Evolutionary conservation across 2,888 invertebrate genomes (phyloP).

Genomic region (Acanthopleura granulata): DNA sequence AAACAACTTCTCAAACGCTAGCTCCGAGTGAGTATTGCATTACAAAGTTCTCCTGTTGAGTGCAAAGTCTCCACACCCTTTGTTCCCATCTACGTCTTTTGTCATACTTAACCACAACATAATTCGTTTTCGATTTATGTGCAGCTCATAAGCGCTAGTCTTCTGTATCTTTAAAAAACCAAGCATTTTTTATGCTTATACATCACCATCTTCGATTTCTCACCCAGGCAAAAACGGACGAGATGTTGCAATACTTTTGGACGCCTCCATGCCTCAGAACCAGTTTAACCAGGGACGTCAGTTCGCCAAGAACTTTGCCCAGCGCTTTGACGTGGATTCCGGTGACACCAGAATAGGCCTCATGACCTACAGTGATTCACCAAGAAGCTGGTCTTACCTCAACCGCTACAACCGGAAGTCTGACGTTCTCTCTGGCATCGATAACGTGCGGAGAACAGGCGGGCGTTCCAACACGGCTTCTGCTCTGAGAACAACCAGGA

Average conservation of each 20-base stretch:
- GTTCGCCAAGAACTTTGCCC: constrained; percentile 38
- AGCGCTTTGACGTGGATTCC: constrained; percentile 31
- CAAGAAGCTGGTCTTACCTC: constrained; percentile 19
- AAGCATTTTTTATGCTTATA: too few relatives aligned
- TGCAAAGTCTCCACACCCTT: too few relatives aligned
- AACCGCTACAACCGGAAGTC: not conserved
- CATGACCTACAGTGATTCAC: constrained; percentile 3
- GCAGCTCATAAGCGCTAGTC: too few relatives aligned
- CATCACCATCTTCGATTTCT: not conserved
- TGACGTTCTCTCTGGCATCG: not conserved
- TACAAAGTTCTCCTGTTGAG: too few relatives aligned
- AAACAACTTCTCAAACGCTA: too few relatives aligned
- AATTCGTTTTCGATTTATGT: too few relatives aligned
- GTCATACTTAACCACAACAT: too few relatives aligned
- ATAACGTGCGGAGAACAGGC: not conserved
- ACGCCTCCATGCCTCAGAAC: constrained; percentile 42
- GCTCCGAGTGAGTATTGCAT: too few relatives aligned
- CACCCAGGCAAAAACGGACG: not conserved
- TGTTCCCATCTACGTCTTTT: too few relatives aligned
- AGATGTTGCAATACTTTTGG: constrained; percentile 49
- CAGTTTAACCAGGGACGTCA: constrained; percentile 44
- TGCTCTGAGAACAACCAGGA: constrained; percentile 25
- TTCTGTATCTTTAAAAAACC: too few relatives aligned
- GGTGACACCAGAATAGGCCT: not conserved
- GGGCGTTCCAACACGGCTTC: not conserved